These are phyloP conservation scores for Thripadectes ignobilis DNA, from an alignment of 2,797 vertebrate genomes.

Conservation along the genomic window DNA sequence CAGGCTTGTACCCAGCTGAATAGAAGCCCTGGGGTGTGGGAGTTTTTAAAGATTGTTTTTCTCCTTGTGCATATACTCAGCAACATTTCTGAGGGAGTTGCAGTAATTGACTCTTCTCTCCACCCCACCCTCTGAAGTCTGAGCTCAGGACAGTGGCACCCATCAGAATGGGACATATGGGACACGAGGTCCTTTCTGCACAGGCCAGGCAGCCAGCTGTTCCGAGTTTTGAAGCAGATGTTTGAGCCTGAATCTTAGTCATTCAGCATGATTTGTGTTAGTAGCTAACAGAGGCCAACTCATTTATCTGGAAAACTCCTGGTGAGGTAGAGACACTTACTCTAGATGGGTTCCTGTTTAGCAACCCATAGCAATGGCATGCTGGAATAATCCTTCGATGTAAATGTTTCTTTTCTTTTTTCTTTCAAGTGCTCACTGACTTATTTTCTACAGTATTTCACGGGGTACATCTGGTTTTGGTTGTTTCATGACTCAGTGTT, in stretches of 20 bases:
- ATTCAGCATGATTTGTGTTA: not conserved
- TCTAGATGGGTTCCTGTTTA: not conserved
- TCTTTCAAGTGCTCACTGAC: conserved; percentile 27
- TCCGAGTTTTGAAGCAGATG: not conserved
- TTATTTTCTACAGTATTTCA: conserved; percentile 40
- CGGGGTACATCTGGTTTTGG: conserved; percentile 63
- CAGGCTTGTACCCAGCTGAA: not conserved
- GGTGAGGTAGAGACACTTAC: not conserved
- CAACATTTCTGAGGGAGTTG: conserved; percentile 20
- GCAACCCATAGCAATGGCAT: not conserved
- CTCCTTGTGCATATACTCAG: not conserved
- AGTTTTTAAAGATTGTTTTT: not conserved
- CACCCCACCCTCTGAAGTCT: not conserved
- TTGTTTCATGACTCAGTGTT: conserved; percentile 54
- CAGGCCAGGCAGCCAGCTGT: not conserved
- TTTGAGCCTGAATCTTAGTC: not conserved
- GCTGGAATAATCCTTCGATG: conserved; percentile 16
- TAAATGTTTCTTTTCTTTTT: conserved; percentile 39
- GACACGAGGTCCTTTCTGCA: not conserved
- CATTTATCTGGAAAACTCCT: not conserved
- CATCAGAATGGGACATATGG: not conserved
- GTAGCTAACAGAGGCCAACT: not conserved
- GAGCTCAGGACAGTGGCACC: not conserved
- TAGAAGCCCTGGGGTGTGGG: not conserved
- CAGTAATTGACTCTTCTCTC: not conserved